Evolutionary conservation across 1,140 invertebrate genomes (phyloP).

Genomic region (Grapholita molesta): DNA sequence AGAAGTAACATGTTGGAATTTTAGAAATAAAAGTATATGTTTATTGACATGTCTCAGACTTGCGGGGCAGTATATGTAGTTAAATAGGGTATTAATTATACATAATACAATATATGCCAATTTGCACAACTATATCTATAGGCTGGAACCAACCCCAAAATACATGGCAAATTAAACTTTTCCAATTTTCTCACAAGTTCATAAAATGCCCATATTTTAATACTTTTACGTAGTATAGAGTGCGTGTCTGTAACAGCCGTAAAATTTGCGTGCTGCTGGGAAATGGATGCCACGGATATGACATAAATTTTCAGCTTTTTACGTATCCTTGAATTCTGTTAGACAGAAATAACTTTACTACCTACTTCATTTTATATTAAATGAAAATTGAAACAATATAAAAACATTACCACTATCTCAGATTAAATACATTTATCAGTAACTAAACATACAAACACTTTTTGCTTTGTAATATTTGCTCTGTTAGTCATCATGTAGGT

Average conservation of each 20-base stretch:
- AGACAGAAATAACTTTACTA: conserved; percentile 25
- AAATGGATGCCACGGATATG: conserved; percentile 44
- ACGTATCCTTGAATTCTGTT: conserved; percentile 43
- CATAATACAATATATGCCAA: too few relatives aligned
- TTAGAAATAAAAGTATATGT: too few relatives aligned
- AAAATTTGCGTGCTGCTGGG: conserved; percentile 44
- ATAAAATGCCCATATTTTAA: conserved; percentile 42
- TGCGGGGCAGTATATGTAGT: too few relatives aligned
- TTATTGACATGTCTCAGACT: too few relatives aligned
- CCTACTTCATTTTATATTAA: neutral
- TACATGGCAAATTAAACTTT: conserved; percentile 18
- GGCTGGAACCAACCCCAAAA: too few relatives aligned
- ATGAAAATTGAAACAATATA: neutral
- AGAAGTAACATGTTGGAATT: neutral
- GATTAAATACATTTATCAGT: neutral
- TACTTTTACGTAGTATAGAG: conserved; percentile 43
- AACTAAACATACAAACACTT: neutral
- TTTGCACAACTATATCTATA: too few relatives aligned
- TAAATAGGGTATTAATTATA: too few relatives aligned
- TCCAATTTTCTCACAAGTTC: conserved; percentile 38
- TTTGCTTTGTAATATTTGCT: neutral
- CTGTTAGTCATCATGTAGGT: neutral
- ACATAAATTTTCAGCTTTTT: conserved; percentile 51
- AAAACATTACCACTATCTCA: neutral
- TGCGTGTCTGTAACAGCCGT: conserved; percentile 40